Base-by-base conservation (phyloP, 2,797 vertebrate genomes). In the Syngnathus rostellatus region DNA sequence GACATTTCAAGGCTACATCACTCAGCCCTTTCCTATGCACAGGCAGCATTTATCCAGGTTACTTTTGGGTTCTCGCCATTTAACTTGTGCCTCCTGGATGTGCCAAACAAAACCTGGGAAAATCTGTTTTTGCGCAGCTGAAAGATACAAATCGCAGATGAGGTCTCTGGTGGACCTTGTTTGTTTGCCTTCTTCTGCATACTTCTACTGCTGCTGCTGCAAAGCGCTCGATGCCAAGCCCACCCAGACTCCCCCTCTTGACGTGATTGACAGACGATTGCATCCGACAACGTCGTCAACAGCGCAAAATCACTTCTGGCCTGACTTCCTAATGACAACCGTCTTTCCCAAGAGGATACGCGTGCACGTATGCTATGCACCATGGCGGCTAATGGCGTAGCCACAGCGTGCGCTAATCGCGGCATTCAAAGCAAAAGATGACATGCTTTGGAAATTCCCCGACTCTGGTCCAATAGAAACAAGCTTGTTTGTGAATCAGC, bases 321-420 rank as follows among this genome's bases (percentile, higher is more conserved):
- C 81, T 80, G 73, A 88, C 89, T 91, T 90, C 90, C 90, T 92
- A 91, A 91, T 91, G 90, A 91, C 89, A 89, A 83, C 86, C 88
- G 90, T 86, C 83, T 90, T 92, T 92, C 91, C 90, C 89, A 90
- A 87, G 87, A 90, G 70, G 82, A 69, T 85, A 83, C 86, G 68
- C 40, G 40, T 60, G 64, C 43, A 69, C 63, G 68, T 74, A 71
- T 59, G 46, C 64, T 62, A 11, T 45, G 21, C 41, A 41, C 23
- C 23, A 31, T 31, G 31, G 31, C 31, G 31, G 31, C 31, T 31
- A 31, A 31, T 31, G 31, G 31, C 31, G 31, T 31, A 31, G 2
- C 31, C 31, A 4, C 31, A 31, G 3, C 31, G 2, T 31, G 31
- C 31, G 31, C 31, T 31, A 31, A 31, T 31, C 31, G 31, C 31